Evolutionary conservation across 2,888 invertebrate genomes (phyloP), one percentile per base, ranked within the genome.

Genomic region (Beris morrisii): DNA sequence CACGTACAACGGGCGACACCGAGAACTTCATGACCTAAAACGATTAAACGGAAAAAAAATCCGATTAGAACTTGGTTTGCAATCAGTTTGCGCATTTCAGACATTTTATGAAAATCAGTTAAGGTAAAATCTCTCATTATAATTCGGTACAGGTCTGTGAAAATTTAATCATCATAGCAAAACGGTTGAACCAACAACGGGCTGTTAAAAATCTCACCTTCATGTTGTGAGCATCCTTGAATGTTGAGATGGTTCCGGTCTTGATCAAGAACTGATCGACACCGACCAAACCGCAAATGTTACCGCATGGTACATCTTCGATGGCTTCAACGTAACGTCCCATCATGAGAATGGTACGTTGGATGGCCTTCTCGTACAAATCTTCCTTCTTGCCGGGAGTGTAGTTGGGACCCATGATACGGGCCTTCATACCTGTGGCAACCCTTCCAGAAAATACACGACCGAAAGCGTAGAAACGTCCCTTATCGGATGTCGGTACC

Each of bases 321-420:
- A 99, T 99, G 71, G 99, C 96, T 83, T 99, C 99, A 69, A 94
- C 94, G 78, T 97, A 97, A 84, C 99, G 93, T 72, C 99, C 99
- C 99, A 99, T 99, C 99, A 99, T 99, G 77, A 99, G 87, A 80
- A 99, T 97, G 69, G 99, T 99, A 83, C 97, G 92, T 84, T 99
- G 99, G 82, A 99, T 98, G 74, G 95, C 93, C 84, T 99, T 99
- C 83, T 98, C 97, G 78, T 94, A 97, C 79, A 99, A 82, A 86
- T 99, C 99, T 83, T 97, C 98, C 81, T 97, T 99, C 86, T 98
- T 98, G 78, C 99, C 99, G 64, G 97, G 97, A 12, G 86, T 83
- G 84, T 90, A 99, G 86, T 99, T 98, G 75, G 99, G 98, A 73
- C 99, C 99, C 95, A 99, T 97, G 82, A 99, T 98, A 77, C 98